Base-by-base conservation (phyloP, 2,113 vertebrate species). In the Strix aluco region DNA sequence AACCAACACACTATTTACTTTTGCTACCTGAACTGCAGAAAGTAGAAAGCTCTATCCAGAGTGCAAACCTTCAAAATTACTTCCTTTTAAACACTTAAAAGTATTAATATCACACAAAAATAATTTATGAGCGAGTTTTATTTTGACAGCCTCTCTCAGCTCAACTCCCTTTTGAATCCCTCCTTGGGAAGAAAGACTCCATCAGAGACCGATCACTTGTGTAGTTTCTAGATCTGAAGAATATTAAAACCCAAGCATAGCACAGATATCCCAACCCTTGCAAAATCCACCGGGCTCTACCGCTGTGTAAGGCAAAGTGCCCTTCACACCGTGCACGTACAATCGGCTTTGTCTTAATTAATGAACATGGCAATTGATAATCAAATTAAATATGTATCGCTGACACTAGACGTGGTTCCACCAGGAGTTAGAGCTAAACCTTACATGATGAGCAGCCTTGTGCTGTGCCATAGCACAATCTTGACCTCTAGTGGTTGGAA, bases 401-500 rank as follows among this genome's bases (percentile, higher is more conserved):
- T 8, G 46, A 30, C 55, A 30, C 21, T 15, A 65, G 69, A 72
- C 3, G 1, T 0, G 18, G 62, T 7, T 18, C 32, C 55, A 13
- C 10, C 29, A 1, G 52, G 73, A 69, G 11, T 0, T 0, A 19
- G 38, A 78, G 52, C n/a, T 12, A 8, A 63, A 13, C 49, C 34
- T 34, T 10, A 6, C 15, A 6, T 0, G 61, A 58, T 0, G 21
- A 26, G 47, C 55, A 22, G 18, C 44, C 86, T 86, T 62, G 9
- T 1, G 27, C 58, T 15, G 5, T 70, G 71, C 40, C 77, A 10
- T 8, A 59, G 96, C 89, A 72, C 96, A 97, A 97, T 79, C 94
- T 97, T 98, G 98, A 98, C 98, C 98, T 98, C 98, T 98, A 97
- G 98, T 63, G 98, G 98, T 4, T 23, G 51, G 10, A 8, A 59